Evolutionary conservation across 2,113 vertebrate genomes (phyloP).

Genomic region (Puma concolor): DNA sequence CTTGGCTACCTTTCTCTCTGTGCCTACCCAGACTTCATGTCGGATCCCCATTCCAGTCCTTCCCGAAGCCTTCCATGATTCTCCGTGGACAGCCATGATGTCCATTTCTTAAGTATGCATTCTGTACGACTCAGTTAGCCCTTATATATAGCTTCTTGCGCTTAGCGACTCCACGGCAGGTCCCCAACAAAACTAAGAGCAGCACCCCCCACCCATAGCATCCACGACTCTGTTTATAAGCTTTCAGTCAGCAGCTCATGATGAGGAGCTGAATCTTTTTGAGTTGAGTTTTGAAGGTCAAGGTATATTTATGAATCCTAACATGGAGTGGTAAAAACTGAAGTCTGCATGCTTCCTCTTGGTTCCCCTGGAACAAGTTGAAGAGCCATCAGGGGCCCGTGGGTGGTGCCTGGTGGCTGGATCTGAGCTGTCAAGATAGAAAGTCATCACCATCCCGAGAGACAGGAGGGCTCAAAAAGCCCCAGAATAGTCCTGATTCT

Average conservation of each 20-base stretch:
- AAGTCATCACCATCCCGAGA: constrained; percentile 1
- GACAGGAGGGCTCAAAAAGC: background rate
- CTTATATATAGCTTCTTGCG: background rate
- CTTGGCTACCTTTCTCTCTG: background rate
- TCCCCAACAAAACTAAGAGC: background rate
- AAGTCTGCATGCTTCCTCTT: background rate
- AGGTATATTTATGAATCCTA: background rate
- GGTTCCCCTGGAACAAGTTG: background rate
- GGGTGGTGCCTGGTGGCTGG: constrained; percentile 53
- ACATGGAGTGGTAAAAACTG: background rate
- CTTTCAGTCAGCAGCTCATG: background rate
- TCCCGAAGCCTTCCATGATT: background rate
- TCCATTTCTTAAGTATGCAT: background rate
- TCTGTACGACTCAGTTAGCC: background rate
- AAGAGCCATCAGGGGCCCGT: background rate
- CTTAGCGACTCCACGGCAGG: background rate
- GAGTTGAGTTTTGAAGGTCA: background rate
- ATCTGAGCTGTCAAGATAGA: constrained; percentile 60
- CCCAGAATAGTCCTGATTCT: constrained; percentile 41
- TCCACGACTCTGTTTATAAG: background rate
- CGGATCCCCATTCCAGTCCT: background rate
- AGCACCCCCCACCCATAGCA: rapidly evolving
- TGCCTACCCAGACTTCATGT: background rate
- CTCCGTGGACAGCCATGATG: background rate
- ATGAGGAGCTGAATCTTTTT: background rate